Evolutionary conservation across 2,113 vertebrate species (phyloP), one percentile per base, ranked within the genome.

Genomic region (Cyprinodon tularosa): DNA sequence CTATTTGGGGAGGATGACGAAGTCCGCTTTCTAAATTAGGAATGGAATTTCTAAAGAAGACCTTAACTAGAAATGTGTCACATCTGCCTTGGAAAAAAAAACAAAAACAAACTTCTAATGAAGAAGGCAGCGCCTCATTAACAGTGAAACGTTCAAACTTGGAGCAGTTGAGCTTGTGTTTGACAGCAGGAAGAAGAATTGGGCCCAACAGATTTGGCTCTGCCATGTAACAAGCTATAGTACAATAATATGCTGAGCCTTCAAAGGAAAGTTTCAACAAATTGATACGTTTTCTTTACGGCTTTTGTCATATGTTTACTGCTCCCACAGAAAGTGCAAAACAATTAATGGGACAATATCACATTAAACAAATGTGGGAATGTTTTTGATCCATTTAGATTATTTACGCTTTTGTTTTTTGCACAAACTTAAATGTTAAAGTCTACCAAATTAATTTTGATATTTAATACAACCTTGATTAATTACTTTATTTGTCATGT

Each of bases 101-200:
- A 64, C 74, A 22, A 70, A 73, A n/a, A 88, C 76, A 12, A 57
- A 38, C 71, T 77, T 82, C 69, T 78, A 82, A 80, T 75, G 74
- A 44, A 36, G n/a, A 81, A 37, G n/a, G 40, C 22, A 57, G 37
- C 8, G 44, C 40, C 57, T 84, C 64, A 72, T 75, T 65, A 74
- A 76, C 50, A 9, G 15, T n/a, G 2, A 4, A 82, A 44, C 53
- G 4, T 50, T 62, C 36, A 12, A 53, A 70, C 10, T 36, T 75
- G n/a, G 48, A 68, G 82, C 13, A 22, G 45, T 64, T 50, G 62
- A 38, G 3, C 13, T 4, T 63, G 74, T 62, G 9, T 62, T 2
- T 53, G 66, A 60, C 37, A 11, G 17, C 12, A 65, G 13, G 64
- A 60, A 74, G n/a, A 6, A 62, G 15, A 29, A 45, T 37, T 40